Evolutionary conservation across 2,797 vertebrate species (phyloP), one percentile per base, ranked within the genome.

Genomic region (Oreonectes daqikongensis): DNA sequence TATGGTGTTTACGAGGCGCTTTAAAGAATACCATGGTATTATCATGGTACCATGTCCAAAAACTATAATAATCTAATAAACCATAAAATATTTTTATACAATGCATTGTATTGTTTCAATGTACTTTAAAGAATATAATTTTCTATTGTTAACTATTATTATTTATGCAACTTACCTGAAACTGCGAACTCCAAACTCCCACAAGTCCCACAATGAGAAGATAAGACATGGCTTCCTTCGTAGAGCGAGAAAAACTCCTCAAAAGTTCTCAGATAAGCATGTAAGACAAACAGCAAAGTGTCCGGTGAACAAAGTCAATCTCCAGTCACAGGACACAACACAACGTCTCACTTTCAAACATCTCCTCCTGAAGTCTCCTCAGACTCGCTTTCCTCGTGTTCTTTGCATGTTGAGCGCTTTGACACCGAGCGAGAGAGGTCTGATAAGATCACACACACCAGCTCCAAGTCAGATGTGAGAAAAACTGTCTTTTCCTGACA

Each of bases 401-500:
- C 72, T 79, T 18, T 8, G 64, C 52, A 64, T 76, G 59, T 35
- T 15, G 38, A 50, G 5, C 71, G 26, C 38, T 28, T 76, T 74
- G 46, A 60, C 53, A 50, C 4, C 8, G 22, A 84, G 28, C 5
- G 57, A 73, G 48, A 46, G 38, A 80, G 71, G 74, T 71, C 64
- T 67, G 63, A 61, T 38, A 28, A 42, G 59, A 72, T 77, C 65
- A 72, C 42, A 72, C 42, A 46, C 42, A 79, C 55, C 15, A 26
- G 68, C 72, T 78, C 77, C 44, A 28, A 63, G 67, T 73, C n/a
- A 81, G 59, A 78, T 83, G 82, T 81, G 75, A 90, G 85, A 86
- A 87, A 81, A 75, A 52, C 26, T 72, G 55, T 64, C 63, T 72
- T 77, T 86, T 89, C 86, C 85, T 87, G 89, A 92, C 93, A 95